Base-by-base conservation (phyloP, 2,113 vertebrate genomes). In the Xenopus laevis region DNA sequence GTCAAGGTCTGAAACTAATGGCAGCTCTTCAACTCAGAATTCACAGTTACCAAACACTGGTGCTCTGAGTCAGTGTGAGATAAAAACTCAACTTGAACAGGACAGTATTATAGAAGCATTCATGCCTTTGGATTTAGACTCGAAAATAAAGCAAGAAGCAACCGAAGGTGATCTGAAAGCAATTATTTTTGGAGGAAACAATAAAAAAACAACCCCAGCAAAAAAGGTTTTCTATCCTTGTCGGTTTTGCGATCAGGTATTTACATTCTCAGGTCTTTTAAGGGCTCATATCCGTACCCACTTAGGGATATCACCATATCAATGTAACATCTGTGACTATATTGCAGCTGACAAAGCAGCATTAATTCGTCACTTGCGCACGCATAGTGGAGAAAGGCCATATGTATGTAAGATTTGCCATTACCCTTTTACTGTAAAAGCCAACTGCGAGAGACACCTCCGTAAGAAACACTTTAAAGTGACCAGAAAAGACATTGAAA, bases 361-460 rank as follows among this genome's bases (percentile, higher is more conserved):
- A 0, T 89, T 99, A 52, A 98, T 99, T 84, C 92, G 97, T 1
- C 97, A 99, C 85, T 84, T 99, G 83, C 92, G 96, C 44, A 98
- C 95, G 0, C 97, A 99, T 89, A 98, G 97, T 0, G 96, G 97
- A 1, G 97, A 99, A 85, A 89, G 97, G 68, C 97, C 97, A 0
- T 99, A 98, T 60, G 91, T 98, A 73, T 99, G 97, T 83, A 94
- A 95, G n/a, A 93, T 99, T 82, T 99, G 97, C 84, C 96, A 96
- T 81, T 99, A 98, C 79, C 96, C 97, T 0, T 99, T 99, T 89
- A 99, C 97, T 0, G 96, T 99, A 81, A 98, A 98, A 81, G 97
- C 97, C 81, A 99, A 99, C 84, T 99, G 97, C 0, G 97, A 99
- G 87, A 92, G 97, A 77, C 97, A 99, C 84, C 89, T 99, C 78